These are phyloP conservation scores for Autographa pulchrina DNA, from an alignment of 2,888 invertebrate species.

Conservation along the genomic window DNA sequence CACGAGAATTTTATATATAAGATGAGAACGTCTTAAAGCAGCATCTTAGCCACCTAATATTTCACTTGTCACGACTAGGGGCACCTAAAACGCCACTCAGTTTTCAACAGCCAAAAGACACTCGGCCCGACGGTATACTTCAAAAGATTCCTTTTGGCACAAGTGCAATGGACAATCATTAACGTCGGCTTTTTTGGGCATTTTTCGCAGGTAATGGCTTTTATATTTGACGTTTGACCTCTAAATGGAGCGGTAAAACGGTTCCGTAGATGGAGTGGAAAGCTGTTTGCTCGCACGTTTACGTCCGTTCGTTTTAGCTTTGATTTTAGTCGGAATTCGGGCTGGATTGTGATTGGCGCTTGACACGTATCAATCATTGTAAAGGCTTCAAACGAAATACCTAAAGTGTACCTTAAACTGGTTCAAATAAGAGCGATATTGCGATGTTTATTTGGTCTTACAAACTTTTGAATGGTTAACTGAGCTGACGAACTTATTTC, in stretches of 20 bases:
- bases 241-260: constrained; percentile 47
- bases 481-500: not conserved
- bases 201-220: constrained; percentile 61
- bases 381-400: not conserved
- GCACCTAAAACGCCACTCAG: constrained; percentile 66
- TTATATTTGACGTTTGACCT: constrained; percentile 60
- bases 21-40: constrained; percentile 38
- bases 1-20: too few relatives aligned
- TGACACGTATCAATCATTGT: constrained; percentile 10
- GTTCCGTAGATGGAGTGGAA: constrained; percentile 42
- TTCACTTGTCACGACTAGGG: constrained; percentile 61
- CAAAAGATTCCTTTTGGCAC: constrained; percentile 65
- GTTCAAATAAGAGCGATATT: not conserved
- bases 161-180: constrained; percentile 71
- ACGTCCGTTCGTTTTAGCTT: constrained; percentile 28
- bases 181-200: constrained; percentile 46
- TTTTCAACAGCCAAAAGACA: constrained; percentile 69
- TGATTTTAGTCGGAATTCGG: constrained; percentile 20
- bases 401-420: not conserved
- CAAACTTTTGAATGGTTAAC: not conserved
- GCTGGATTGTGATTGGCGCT: constrained; percentile 13
- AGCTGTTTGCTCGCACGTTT: constrained; percentile 34
- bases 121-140: constrained; percentile 66
- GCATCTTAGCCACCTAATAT: constrained; percentile 63
- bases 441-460: not conserved